These are phyloP conservation scores for Branchipolynoe longqiensis DNA, from an alignment of 2,888 invertebrate species.

Conservation along the genomic window DNA sequence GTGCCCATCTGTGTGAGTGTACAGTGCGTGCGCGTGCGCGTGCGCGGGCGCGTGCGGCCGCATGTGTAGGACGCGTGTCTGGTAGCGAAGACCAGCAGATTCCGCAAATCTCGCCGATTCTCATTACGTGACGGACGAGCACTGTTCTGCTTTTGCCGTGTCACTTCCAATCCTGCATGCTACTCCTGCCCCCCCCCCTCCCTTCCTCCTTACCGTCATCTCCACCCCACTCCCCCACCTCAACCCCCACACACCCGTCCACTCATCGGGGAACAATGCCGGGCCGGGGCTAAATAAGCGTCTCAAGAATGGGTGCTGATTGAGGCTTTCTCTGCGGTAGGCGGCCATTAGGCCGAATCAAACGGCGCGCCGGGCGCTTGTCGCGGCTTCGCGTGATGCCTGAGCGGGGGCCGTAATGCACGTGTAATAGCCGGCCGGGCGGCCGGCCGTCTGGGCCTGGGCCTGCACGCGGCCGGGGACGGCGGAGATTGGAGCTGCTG, in stretches of 20 bases:
- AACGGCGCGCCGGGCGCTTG: neutral
- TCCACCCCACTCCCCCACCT: too few relatives aligned
- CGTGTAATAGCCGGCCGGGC: neutral
- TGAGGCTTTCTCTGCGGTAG: conserved; percentile 40
- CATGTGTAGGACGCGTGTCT: too few relatives aligned
- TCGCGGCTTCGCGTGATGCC: neutral
- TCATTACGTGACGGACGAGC: neutral
- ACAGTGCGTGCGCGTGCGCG: too few relatives aligned
- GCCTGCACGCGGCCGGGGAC: too few relatives aligned
- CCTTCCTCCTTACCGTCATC: too few relatives aligned
- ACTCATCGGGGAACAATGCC: neutral
- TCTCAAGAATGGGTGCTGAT: conserved; percentile 43
- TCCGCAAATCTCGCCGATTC: too few relatives aligned
- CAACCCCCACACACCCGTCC: too few relatives aligned
- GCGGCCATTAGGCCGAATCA: conserved; percentile 15
- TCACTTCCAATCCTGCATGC: conserved; percentile 23
- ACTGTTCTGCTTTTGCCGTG: neutral
- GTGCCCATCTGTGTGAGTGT: too few relatives aligned
- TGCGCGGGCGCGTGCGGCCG: too few relatives aligned
- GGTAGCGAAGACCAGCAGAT: too few relatives aligned
- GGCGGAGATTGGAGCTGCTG: too few relatives aligned
- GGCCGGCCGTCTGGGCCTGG: neutral
- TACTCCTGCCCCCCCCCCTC: neutral
- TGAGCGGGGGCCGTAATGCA: neutral
- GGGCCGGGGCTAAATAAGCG: conserved; percentile 18